Percentiles rank a stretch among this genome's conserved stretches.
Evolutionary conservation across 2,888 invertebrate species (phyloP).

Genomic region (Diaperis boleti): DNA sequence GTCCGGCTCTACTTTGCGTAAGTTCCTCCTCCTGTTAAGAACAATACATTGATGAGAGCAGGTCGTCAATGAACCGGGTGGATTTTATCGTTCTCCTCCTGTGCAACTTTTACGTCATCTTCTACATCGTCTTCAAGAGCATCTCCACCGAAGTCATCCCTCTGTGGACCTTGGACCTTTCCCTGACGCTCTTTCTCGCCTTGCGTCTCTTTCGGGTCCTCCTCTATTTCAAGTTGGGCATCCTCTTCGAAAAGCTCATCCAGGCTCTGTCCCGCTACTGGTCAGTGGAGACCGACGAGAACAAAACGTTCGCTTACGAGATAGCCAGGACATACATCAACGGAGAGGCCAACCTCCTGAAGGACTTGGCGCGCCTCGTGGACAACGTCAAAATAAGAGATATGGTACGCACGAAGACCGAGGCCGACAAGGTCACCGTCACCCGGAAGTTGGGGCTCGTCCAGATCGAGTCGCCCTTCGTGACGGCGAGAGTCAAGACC

Average conservation of each 20-base stretch:
- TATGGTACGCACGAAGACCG: neutral
- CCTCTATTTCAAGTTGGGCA: neutral
- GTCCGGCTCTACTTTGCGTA: no score
- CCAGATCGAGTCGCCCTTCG: constrained; percentile 69
- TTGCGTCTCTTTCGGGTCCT: neutral
- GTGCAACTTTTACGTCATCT: neutral
- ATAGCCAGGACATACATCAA: constrained; percentile 8
- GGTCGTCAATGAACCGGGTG: neutral
- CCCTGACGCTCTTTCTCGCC: neutral
- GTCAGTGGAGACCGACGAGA: constrained; percentile 18
- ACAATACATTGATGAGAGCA: no score
- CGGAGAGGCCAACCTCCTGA: constrained; percentile 24
- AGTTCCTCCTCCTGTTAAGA: no score
- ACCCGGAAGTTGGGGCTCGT: constrained; percentile 69
- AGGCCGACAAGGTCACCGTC: constrained; percentile 58
- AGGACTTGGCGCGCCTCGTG: constrained; percentile 14
- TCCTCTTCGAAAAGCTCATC: neutral
- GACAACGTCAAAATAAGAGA: constrained; percentile 28
- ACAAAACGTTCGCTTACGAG: constrained; percentile 10
- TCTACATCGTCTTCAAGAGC: neutral
- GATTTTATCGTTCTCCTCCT: neutral
- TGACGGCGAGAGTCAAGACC: constrained; percentile 66
- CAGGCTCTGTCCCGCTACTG: constrained; percentile 12
- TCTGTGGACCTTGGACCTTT: neutral
- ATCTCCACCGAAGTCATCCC: neutral